Evolutionary conservation across 2,888 invertebrate genomes (phyloP).

Genomic region (Gari tellinella): DNA sequence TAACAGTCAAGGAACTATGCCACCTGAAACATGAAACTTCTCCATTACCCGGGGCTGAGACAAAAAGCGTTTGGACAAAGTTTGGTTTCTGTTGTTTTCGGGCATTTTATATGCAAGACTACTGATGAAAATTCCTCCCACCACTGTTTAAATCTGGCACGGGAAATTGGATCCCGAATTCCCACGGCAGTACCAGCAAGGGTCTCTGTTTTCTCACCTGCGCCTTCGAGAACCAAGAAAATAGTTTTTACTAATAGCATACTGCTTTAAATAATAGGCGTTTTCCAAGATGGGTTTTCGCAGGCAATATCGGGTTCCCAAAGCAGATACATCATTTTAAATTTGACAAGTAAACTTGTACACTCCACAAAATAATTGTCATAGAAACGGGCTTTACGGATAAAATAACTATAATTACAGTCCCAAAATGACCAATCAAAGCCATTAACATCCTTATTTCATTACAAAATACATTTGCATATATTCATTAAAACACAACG

Average conservation of each 20-base stretch:
- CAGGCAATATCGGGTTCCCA: slow-evolving; percentile 53
- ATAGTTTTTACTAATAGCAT: slow-evolving; percentile 55
- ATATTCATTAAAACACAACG: slow-evolving; percentile 62
- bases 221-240: slow-evolving; percentile 44
- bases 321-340: slow-evolving; percentile 56
- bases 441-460: slow-evolving; percentile 55
- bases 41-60: slow-evolving; percentile 43
- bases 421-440: slow-evolving; percentile 61
- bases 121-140: slow-evolving; percentile 63
- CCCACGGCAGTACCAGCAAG: slow-evolving; percentile 51
- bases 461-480: slow-evolving; percentile 68
- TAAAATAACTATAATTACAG: slow-evolving; percentile 63
- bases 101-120: slow-evolving; percentile 52
- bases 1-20: slow-evolving; percentile 36
- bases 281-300: slow-evolving; percentile 57
- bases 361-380: slow-evolving; percentile 61
- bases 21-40: slow-evolving; percentile 43
- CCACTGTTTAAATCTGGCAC: slow-evolving; percentile 52
- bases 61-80: slow-evolving; percentile 54
- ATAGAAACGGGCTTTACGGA: slow-evolving; percentile 40
- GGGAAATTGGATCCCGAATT: slow-evolving; percentile 50
- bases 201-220: slow-evolving; percentile 57
- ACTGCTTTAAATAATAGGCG: slow-evolving; percentile 50
- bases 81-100: slow-evolving; percentile 51
- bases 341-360: slow-evolving; percentile 65